Conservation (phyloP, 2,888 invertebrate genomes). For the Enoplolaimus lenunculus region DNA sequence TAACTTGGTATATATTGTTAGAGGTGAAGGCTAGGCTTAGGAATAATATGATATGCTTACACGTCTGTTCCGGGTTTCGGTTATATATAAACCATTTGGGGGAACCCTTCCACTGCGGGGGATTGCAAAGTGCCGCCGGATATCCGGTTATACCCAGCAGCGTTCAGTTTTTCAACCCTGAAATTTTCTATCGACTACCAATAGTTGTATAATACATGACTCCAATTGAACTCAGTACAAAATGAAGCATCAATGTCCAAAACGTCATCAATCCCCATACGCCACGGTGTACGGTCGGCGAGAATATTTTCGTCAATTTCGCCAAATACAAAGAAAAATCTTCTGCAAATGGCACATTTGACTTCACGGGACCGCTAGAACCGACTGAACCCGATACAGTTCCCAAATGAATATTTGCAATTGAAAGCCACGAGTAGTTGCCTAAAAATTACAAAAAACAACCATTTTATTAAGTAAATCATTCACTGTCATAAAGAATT, state of each 20-base stretch:
- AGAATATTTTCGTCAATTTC: background rate
- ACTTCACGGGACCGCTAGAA: background rate
- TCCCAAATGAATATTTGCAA: background rate
- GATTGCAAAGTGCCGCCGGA: too few relatives aligned
- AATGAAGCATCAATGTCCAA: slow-evolving; percentile 1
- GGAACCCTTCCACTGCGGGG: too few relatives aligned
- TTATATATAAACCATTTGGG: too few relatives aligned
- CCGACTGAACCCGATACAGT: background rate
- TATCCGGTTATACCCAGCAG: too few relatives aligned
- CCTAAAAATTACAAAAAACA: too few relatives aligned
- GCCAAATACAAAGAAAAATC: slow-evolving; percentile 9
- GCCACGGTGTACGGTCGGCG: slow-evolving; percentile 10
- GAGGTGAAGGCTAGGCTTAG: too few relatives aligned
- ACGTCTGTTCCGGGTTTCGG: too few relatives aligned
- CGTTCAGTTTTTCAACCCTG: too few relatives aligned
- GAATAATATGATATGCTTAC: too few relatives aligned
- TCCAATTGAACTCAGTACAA: background rate
- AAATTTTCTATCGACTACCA: background rate
- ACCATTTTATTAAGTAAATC: too few relatives aligned
- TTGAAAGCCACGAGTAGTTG: background rate
- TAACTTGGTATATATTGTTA: too few relatives aligned
- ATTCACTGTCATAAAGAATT: too few relatives aligned
- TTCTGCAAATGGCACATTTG: background rate
- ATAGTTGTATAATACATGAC: slow-evolving; percentile 10
- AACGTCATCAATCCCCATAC: slow-evolving; percentile 8